Evolutionary conservation across 1,140 invertebrate species (phyloP), one percentile per base, ranked within the genome.

Genomic region (Melipona quadrifasciata): DNA sequence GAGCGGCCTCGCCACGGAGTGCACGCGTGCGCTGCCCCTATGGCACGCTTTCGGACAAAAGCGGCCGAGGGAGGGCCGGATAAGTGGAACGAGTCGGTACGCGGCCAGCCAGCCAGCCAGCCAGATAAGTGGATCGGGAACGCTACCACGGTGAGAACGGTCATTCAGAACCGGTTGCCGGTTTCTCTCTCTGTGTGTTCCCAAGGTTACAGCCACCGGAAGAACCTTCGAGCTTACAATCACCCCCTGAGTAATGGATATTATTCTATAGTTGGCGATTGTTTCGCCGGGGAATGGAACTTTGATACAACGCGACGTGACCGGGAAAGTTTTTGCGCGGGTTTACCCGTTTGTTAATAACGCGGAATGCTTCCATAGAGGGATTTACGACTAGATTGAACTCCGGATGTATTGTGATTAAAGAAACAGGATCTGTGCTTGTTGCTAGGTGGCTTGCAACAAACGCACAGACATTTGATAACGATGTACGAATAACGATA

Each of bases 51-150:
- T 80, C 74, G 74, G 64, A 85, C 61, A 76, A 80, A 55, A 75
- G 47, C 77, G 55, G 39, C 47, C 39, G 39, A 47, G 21, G 31
- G 47, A 21, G 34, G 51, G 21, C n/a, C 61, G 86, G 88, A 88
- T 89, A 89, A 88, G 88, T 89, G 67, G 80, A 80, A 80, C 68
- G 51, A 65, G 39, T 80, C 80, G 16, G 67, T 57, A 16, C 67
- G 51, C 57, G 76, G 80, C 84, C 87, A 65, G 84, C 74, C 84
- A 17, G 80, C 84, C 87, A 65, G 84, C 74, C 84, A 17, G 19
- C 27, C 67, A 58, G 86, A 88, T 89, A 83, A 89, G 84, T 72
- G 72, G 55, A 27, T 64, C 77, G 39, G 24, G 39, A 51, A 55
- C n/a, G 53, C 31, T 24, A 71, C 67, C 19, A 31, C 8, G 0